These are phyloP conservation scores for Verasper variegatus DNA, from an alignment of 2,113 vertebrate species.

Conservation along the genomic window DNA sequence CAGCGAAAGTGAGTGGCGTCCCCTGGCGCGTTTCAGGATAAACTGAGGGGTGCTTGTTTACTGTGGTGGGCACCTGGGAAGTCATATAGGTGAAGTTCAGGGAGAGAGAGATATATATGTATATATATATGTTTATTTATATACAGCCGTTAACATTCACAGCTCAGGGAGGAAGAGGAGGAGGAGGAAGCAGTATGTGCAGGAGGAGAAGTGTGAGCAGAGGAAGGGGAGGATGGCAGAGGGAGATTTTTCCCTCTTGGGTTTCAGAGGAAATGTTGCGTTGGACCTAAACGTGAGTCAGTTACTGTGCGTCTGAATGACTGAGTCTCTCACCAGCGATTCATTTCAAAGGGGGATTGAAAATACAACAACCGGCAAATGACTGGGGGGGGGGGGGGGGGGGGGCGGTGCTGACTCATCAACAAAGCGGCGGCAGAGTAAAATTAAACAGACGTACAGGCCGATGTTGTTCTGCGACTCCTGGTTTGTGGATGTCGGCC, in stretches of 20 bases:
- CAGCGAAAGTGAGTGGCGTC: constrained; percentile 99
- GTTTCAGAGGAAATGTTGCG: constrained; percentile 24
- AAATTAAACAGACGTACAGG: constrained; percentile 21
- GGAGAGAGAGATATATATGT: constrained; percentile 78
- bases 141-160: constrained; percentile 78
- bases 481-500: no score
- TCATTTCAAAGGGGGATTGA: constrained; percentile 50
- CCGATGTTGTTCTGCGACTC: constrained; percentile 1
- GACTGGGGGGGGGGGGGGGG: no score
- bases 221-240: constrained; percentile 55
- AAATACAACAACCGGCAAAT: constrained; percentile 33
- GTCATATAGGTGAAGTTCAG: constrained; percentile 85
- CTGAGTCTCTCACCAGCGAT: constrained; percentile 35
- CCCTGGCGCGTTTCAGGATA: constrained; percentile 99
- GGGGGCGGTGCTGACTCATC: constrained; percentile 59
- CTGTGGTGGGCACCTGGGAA: constrained; percentile 98
- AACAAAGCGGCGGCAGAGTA: constrained; percentile 46
- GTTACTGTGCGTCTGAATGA: constrained; percentile 13
- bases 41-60: constrained; percentile 99
- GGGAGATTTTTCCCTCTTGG: constrained; percentile 16
- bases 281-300: not conserved
- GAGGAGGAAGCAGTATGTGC: constrained; percentile 34
- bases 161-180: constrained; percentile 38
- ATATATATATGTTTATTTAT: constrained; percentile 17
- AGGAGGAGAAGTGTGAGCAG: constrained; percentile 61